Conservation (phyloP, 2,888 invertebrate species). For the Pristionchus fissidentatus region DNA sequence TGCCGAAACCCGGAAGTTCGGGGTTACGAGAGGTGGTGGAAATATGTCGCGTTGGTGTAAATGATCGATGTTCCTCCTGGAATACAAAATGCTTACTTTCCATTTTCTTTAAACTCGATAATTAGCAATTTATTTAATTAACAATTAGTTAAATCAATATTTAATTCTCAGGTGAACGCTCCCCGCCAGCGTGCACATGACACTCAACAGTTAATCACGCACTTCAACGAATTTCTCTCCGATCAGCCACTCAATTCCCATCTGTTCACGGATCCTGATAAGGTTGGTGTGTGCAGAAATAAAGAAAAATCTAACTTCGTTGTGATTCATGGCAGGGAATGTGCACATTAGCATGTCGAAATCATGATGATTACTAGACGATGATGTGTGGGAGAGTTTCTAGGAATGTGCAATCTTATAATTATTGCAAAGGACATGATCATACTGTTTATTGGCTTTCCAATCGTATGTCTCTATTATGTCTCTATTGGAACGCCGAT, state of each 20-base stretch:
- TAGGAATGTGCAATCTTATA: too few species aligned
- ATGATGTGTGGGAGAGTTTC: background rate
- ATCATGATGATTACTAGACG: background rate
- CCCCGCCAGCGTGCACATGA: constrained; percentile 90
- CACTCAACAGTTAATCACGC: constrained; percentile 88
- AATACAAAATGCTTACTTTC: background rate
- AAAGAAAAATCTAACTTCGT: background rate
- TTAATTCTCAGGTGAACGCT: constrained; percentile 55
- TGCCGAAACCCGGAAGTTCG: background rate
- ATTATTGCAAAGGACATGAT: too few species aligned
- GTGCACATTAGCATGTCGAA: too few species aligned
- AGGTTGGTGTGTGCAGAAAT: too few species aligned
- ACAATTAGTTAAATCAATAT: background rate
- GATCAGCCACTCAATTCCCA: constrained; percentile 88
- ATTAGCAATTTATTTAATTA: background rate
- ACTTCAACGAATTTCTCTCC: constrained; percentile 91
- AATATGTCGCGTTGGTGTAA: too few species aligned
- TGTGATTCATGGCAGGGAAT: background rate
- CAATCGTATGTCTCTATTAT: background rate
- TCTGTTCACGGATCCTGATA: constrained; percentile 88
- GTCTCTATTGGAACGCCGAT: background rate
- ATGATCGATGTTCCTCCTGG: background rate
- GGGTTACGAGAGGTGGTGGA: too few species aligned
- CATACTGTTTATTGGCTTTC: too few species aligned
- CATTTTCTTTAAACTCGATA: background rate